These are phyloP conservation scores for Platysteira castanea DNA, from an alignment of 2,113 vertebrate species.

Conservation along the genomic window DNA sequence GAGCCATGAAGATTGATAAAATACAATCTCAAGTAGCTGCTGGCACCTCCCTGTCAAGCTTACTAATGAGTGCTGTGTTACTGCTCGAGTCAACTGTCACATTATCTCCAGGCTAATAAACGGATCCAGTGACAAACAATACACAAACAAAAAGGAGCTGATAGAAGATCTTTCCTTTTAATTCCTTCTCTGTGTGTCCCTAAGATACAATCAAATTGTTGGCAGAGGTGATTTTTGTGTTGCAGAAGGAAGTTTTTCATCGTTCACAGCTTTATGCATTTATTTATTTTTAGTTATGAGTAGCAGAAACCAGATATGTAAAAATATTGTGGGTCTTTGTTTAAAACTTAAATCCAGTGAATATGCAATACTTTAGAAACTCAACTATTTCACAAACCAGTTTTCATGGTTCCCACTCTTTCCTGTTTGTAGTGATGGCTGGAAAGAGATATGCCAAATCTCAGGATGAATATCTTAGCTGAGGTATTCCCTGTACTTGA, in stretches of 20 bases:
- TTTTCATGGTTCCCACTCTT: background rate
- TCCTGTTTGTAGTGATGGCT: background rate
- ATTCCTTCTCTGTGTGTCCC: conserved; percentile 6
- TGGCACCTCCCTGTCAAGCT: conserved; percentile 75
- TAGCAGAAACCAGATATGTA: background rate
- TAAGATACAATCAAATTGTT: conserved; percentile 6
- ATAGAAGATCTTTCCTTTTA: conserved; percentile 65
- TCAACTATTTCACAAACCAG: background rate
- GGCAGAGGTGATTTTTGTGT: background rate
- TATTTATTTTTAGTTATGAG: background rate
- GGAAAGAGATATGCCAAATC: background rate
- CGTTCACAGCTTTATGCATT: background rate
- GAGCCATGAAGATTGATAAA: conserved; percentile 76
- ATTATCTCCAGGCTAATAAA: conserved; percentile 75
- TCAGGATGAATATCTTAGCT: background rate
- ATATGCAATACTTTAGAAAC: background rate
- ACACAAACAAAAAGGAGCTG: conserved; percentile 62
- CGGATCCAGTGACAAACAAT: conserved; percentile 67
- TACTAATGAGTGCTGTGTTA: conserved; percentile 74
- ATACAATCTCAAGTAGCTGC: conserved; percentile 64
- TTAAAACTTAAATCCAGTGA: background rate
- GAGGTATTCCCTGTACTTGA: background rate
- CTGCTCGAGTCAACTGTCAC: conserved; percentile 73
- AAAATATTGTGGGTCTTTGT: background rate
- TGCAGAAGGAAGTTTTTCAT: background rate